A percentile compares a stretch with the other conserved stretches of the same genome.
Conservation (phyloP, 1,140 invertebrate species). For the Drosophila pectinifera region DNA sequence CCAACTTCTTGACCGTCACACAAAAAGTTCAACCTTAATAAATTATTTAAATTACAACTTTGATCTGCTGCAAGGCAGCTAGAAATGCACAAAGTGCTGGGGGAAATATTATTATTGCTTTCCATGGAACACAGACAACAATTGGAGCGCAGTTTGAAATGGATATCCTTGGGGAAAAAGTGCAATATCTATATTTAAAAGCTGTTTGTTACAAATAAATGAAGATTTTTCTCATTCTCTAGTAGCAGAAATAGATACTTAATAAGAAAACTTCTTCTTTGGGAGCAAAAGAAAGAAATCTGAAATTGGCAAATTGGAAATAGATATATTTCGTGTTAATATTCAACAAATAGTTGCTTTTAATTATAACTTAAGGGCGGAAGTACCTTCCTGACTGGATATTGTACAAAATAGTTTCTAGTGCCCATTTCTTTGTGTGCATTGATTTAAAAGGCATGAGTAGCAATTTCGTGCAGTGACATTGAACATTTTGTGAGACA, state of each 20-base stretch:
- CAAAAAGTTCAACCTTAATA: slow-evolving; percentile 32
- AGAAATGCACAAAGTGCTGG: slow-evolving; percentile 19
- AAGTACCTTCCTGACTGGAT: too few species aligned
- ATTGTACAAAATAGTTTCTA: background rate
- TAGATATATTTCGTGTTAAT: background rate
- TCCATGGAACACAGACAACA: background rate
- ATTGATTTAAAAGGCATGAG: slow-evolving; percentile 45
- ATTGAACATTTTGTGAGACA: slow-evolving; percentile 62
- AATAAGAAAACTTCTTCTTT: background rate
- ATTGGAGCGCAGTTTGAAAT: background rate
- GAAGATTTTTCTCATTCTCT: background rate
- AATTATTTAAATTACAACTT: slow-evolving; percentile 50
- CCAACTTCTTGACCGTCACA: slow-evolving; percentile 57
- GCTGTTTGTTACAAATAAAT: too few species aligned
- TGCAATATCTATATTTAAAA: too few species aligned
- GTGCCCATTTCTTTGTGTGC: background rate
- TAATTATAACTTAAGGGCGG: background rate
- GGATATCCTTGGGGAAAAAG: background rate
- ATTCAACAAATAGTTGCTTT: background rate
- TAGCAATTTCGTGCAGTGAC: slow-evolving; percentile 59
- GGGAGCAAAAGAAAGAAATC: background rate
- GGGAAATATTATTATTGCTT: slow-evolving; percentile 50
- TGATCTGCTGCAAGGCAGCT: slow-evolving; percentile 26
- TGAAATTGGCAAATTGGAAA: background rate
- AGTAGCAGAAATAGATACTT: background rate